Evolutionary conservation across 1,140 invertebrate species (phyloP).

Genomic region (Bombus turneri): DNA sequence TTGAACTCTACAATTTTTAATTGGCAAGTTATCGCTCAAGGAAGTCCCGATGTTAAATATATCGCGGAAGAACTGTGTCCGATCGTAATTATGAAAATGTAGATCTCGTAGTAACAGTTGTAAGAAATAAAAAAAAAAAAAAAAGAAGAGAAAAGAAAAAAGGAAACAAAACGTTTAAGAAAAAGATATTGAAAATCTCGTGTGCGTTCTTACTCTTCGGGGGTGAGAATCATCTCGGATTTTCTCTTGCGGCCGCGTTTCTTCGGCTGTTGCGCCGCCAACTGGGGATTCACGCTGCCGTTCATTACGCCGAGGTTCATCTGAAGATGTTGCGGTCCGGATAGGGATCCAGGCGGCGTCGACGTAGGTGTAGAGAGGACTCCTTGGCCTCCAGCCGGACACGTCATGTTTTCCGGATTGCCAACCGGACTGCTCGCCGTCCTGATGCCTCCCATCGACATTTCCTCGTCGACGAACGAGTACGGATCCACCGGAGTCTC

Average conservation of each 20-base stretch:
- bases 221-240: slow-evolving; percentile 82
- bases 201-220: slow-evolving; percentile 80
- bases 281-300: slow-evolving; percentile 81
- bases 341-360: slow-evolving; percentile 74
- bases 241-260: slow-evolving; percentile 93
- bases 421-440: slow-evolving; percentile 78
- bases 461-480: slow-evolving; percentile 91
- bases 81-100: too few relatives aligned
- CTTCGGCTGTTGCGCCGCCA: slow-evolving; percentile 88
- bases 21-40: too few relatives aligned
- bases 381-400: slow-evolving; percentile 73
- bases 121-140: too few relatives aligned
- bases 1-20: too few relatives aligned
- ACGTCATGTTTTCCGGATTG: slow-evolving; percentile 73
- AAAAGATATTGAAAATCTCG: too few relatives aligned
- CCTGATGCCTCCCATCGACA: slow-evolving; percentile 80
- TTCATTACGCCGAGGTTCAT: slow-evolving; percentile 79
- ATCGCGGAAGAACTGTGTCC: too few relatives aligned
- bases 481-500: slow-evolving; percentile 89
- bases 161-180: not conserved
- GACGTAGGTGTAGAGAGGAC: slow-evolving; percentile 75
- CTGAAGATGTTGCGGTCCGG: slow-evolving; percentile 75
- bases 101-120: too few relatives aligned
- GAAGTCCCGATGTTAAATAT: too few relatives aligned
- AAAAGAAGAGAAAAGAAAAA: too few relatives aligned